Evolutionary conservation across 2,797 vertebrate species (phyloP).

Genomic region (Chelmon rostratus): DNA sequence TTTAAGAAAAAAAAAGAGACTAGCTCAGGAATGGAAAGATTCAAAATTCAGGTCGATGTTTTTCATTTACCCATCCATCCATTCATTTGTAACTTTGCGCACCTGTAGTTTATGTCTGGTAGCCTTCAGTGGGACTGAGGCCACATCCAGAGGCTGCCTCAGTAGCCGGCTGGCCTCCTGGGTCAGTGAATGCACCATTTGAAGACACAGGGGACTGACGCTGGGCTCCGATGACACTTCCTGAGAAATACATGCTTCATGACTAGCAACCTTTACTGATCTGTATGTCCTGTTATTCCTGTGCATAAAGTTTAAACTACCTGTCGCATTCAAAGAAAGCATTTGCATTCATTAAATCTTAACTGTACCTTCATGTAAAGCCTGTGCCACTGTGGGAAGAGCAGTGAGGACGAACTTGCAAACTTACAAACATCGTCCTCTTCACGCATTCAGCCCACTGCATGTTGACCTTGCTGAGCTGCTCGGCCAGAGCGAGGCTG

Average conservation of each 20-base stretch:
- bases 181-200: constrained; percentile 55
- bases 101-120: constrained; percentile 80
- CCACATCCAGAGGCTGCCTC: constrained; percentile 63
- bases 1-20: not conserved
- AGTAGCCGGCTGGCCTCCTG: constrained; percentile 62
- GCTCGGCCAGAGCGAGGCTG: constrained; percentile 82
- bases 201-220: constrained; percentile 21
- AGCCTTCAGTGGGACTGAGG: constrained; percentile 65
- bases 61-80: not conserved
- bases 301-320: not conserved
- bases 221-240: constrained; percentile 44
- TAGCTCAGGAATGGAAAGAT: not conserved
- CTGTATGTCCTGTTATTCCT: not conserved
- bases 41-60: not conserved
- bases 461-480: constrained; percentile 89
- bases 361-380: not conserved
- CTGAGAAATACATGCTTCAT: constrained; percentile 54
- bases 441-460: constrained; percentile 91
- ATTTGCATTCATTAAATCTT: not conserved
- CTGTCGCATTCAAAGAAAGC: not conserved
- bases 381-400: not conserved
- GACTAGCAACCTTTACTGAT: not conserved
- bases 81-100: not conserved
- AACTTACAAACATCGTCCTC: constrained; percentile 88
- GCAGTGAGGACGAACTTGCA: not conserved